Conservation (phyloP, 2,888 invertebrate species). For the Argynnis bischoffii region DNA sequence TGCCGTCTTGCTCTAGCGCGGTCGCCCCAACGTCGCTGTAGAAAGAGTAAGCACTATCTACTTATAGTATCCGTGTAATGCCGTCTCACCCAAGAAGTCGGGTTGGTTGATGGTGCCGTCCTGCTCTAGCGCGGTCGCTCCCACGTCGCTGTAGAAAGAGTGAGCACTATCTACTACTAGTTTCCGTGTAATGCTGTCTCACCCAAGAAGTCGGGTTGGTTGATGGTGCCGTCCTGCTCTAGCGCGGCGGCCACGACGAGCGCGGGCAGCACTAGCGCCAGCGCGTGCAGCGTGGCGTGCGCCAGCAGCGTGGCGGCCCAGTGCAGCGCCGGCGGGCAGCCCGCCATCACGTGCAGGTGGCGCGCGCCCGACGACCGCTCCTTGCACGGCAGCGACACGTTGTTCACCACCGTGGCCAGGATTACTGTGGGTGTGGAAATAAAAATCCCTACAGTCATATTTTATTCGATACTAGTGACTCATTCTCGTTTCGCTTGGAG, state of each 20-base stretch:
- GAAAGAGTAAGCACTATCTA: no score
- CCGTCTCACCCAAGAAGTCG: constrained; percentile 51
- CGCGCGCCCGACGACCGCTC: constrained; percentile 85
- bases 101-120: constrained; percentile 47
- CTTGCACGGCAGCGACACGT: constrained; percentile 83
- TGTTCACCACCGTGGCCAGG: constrained; percentile 73
- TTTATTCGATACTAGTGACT: no score
- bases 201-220: constrained; percentile 52
- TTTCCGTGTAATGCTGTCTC: constrained; percentile 26
- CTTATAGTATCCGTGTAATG: no score
- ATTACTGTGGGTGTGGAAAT: constrained; percentile 48
- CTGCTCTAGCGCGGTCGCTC: background rate
- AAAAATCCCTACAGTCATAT: no score
- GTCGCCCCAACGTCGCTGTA: no score
- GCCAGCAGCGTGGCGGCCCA: constrained; percentile 84
- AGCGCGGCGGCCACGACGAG: constrained; percentile 41
- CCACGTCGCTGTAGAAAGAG: no score
- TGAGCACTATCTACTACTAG: no score
- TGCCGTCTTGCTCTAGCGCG: constrained; percentile 32
- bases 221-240: constrained; percentile 52
- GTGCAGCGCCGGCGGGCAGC: constrained; percentile 82
- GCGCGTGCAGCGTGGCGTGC: constrained; percentile 71
- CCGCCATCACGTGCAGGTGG: constrained; percentile 86
- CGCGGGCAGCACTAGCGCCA: constrained; percentile 49
- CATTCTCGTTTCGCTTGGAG: no score